These are phyloP conservation scores for Notamacropus eugenii DNA, from an alignment of 2,797 vertebrate genomes.

Conservation along the genomic window DNA sequence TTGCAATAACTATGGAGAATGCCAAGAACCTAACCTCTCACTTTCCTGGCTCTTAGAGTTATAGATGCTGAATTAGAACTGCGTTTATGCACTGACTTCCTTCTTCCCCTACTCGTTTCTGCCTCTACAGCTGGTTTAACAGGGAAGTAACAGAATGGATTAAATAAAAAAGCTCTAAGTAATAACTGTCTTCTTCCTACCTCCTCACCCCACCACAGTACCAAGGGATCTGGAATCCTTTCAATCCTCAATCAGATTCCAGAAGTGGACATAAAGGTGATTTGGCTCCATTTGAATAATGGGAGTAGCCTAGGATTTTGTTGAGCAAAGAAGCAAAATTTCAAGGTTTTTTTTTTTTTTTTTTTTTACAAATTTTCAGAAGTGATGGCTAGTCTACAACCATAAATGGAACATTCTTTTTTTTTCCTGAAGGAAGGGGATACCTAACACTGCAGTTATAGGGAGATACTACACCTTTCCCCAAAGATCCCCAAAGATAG, in stretches of 20 bases:
- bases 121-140: neutral
- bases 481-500: neutral
- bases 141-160: neutral
- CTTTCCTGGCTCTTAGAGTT: neutral
- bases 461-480: constrained; percentile 3
- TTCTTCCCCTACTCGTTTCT: neutral
- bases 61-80: neutral
- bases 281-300: fast-evolving
- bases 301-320: neutral
- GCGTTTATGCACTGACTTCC: neutral
- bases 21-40: neutral
- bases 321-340: constrained; percentile 9
- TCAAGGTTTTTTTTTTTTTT: too few relatives aligned
- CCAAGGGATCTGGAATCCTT: neutral
- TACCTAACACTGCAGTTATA: neutral
- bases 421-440: neutral
- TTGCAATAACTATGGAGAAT: neutral
- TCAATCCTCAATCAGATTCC: neutral
- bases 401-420: neutral
- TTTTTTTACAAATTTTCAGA: neutral
- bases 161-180: neutral
- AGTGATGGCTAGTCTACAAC: neutral
- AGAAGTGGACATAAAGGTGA: neutral
- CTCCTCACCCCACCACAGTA: neutral
- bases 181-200: neutral